Percentiles rank a stretch among this genome's conserved stretches.
Conservation (phyloP, 1,140 invertebrate genomes). For the Nephila pilipes region DNA sequence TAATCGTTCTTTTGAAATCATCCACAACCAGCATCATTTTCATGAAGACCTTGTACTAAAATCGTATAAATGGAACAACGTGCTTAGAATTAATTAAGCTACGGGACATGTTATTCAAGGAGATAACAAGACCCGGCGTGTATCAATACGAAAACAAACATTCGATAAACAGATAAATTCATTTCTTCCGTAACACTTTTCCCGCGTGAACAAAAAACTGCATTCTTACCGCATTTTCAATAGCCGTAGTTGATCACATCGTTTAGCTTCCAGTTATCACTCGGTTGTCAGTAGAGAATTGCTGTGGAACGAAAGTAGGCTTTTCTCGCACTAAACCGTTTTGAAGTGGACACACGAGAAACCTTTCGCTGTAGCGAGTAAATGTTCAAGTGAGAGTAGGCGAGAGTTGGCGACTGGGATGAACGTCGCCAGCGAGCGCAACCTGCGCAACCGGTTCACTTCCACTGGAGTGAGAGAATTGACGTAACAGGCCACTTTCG, state of each 20-base stretch:
- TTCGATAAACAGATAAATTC: neutral
- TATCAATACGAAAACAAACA: neutral
- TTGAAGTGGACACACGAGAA: constrained; percentile 1
- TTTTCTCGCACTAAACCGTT: neutral
- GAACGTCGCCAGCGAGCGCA: neutral
- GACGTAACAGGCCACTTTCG: constrained; percentile 30
- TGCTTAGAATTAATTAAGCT: neutral
- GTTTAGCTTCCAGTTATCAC: neutral
- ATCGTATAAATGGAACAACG: constrained; percentile 11
- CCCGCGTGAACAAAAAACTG: neutral
- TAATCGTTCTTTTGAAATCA: neutral
- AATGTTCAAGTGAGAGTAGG: neutral
- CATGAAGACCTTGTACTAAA: neutral
- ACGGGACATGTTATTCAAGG: neutral
- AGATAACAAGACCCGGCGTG: neutral
- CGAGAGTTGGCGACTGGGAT: constrained; percentile 6
- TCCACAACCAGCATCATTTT: neutral
- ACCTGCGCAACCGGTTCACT: constrained; percentile 35
- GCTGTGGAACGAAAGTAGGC: neutral
- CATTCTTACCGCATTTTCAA: neutral
- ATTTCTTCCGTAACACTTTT: neutral
- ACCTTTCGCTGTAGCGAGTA: neutral
- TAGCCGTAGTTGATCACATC: neutral
- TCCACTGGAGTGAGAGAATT: neutral
- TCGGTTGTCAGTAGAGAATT: neutral